These are phyloP conservation scores for Proteles cristata DNA, from an alignment of 2,113 vertebrate species.

Conservation along the genomic window DNA sequence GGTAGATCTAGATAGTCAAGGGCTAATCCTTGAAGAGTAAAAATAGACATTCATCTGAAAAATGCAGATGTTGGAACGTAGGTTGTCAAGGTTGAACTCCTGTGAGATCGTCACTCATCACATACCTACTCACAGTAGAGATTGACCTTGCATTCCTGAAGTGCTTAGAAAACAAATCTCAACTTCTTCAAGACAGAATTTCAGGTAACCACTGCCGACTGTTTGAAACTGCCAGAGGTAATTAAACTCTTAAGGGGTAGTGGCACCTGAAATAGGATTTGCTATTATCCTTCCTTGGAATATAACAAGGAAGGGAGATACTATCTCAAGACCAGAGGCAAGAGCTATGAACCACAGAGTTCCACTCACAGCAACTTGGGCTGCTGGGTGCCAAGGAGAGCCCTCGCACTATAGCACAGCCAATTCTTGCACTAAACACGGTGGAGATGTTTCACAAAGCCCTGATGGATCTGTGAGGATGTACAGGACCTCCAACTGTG, in stretches of 20 bases:
- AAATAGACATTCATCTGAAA: background rate
- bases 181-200: background rate
- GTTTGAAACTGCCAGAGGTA: background rate
- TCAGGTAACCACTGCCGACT: background rate
- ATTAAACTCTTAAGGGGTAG: background rate
- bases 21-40: background rate
- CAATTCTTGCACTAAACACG: background rate
- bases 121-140: background rate
- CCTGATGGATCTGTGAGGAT: background rate
- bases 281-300: background rate
- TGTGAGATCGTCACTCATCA: background rate
- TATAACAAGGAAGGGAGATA: background rate
- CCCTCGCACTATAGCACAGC: no score
- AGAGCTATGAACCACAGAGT: background rate
- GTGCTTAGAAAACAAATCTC: background rate
- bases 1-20: background rate
- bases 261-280: background rate
- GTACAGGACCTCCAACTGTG: background rate
- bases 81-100: background rate
- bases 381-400: accelerated
- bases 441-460: background rate
- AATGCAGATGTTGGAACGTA: background rate
- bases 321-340: background rate
- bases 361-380: background rate
- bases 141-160: background rate